A percentile compares a stretch with the other conserved stretches of the same genome.
phyloP scores from a whole-genome alignment of 2,113 vertebrate genomes.

The Caranx ignobilis region DNA sequence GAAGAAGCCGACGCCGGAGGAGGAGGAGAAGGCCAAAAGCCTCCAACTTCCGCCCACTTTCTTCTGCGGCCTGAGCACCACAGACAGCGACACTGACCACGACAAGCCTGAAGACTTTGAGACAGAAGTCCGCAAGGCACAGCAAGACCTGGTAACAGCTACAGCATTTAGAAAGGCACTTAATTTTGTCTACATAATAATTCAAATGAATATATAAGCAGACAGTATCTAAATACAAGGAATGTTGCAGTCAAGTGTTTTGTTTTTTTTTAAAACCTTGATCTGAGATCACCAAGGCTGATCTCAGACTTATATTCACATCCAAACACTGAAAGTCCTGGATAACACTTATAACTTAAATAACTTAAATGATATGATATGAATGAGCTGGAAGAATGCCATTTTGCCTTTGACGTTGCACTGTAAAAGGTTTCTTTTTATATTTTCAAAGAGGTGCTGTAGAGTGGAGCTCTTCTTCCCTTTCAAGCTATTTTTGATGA shows the following conservation, averaged over 20 bases:
- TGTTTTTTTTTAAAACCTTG: no score
- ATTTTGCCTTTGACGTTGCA: background rate
- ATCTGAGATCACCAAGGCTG: background rate
- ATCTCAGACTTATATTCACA: background rate
- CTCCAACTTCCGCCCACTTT: conserved; percentile 88
- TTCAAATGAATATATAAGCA: background rate
- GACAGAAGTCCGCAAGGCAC: conserved; percentile 85
- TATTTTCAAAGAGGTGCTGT: background rate
- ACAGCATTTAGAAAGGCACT: background rate
- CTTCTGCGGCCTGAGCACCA: conserved; percentile 85
- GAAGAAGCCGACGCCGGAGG: conserved; percentile 87
- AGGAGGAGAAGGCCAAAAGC: conserved; percentile 86
- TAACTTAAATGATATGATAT: background rate
- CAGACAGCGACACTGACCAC: conserved; percentile 86
- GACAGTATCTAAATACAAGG: background rate
- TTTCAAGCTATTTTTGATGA: background rate
- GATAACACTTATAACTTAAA: background rate
- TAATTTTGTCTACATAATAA: background rate
- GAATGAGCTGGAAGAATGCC: no score
- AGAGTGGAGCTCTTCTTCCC: background rate
- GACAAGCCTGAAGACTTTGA: conserved; percentile 87
- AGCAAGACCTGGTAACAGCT: conserved; percentile 83
- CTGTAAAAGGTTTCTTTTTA: no score
- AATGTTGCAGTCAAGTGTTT: no score
- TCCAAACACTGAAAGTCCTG: no score